Conservation (phyloP, 2,113 vertebrate genomes). For the Lophius piscatorius region DNA sequence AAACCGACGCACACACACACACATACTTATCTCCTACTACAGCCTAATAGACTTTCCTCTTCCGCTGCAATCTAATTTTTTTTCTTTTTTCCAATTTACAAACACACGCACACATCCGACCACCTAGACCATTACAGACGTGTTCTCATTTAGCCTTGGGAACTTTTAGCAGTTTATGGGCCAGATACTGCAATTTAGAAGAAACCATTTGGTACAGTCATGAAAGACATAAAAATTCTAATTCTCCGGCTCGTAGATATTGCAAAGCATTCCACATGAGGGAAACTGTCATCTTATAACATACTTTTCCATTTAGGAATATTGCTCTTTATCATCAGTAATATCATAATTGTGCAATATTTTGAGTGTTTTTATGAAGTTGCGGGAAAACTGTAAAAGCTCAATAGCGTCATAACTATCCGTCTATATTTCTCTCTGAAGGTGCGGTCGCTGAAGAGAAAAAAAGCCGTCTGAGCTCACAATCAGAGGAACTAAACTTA, state of each 20-base stretch:
- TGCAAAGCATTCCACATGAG: constrained; percentile 13
- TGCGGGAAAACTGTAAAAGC: not conserved
- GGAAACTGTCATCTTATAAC: constrained; percentile 11
- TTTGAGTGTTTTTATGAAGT: not conserved
- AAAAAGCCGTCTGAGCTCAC: too few species aligned
- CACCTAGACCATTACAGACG: constrained; percentile 58
- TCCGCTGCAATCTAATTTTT: constrained; percentile 32
- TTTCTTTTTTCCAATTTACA: constrained; percentile 44
- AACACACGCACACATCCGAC: constrained; percentile 46
- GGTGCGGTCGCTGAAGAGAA: too few species aligned
- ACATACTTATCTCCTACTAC: constrained; percentile 36
- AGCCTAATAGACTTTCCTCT: constrained; percentile 34
- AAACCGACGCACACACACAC: constrained; percentile 47
- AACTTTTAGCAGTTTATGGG: constrained; percentile 59
- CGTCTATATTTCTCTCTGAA: too few species aligned
- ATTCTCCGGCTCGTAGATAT: constrained; percentile 1
- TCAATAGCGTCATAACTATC: too few species aligned
- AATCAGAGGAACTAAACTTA: not conserved
- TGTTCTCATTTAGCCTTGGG: constrained; percentile 53
- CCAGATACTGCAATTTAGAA: constrained; percentile 52
- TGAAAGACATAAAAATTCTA: constrained; percentile 43
- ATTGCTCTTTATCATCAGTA: constrained; percentile 7
- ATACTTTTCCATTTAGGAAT: constrained; percentile 26
- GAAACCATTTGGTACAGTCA: constrained; percentile 40
- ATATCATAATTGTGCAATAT: constrained; percentile 2